Conservation (phyloP, 2,888 invertebrate species). For the Euspilapteryx auroguttella region DNA sequence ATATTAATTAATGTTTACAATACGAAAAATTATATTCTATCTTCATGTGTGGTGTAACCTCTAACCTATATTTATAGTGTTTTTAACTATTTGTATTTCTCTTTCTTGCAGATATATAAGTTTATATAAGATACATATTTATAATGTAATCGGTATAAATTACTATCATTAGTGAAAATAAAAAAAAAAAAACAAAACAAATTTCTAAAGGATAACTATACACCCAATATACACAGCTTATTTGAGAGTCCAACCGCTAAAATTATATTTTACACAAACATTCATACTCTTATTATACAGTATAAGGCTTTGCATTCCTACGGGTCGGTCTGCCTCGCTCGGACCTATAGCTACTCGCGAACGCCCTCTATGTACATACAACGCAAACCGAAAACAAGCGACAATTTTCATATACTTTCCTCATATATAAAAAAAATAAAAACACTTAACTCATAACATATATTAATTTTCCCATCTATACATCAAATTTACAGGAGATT, state of each 20-base stretch:
- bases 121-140: slow-evolving; percentile 30
- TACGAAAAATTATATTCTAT: slow-evolving; percentile 50
- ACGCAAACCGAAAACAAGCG: slow-evolving; percentile 12
- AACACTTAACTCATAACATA: slow-evolving; percentile 45
- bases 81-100: slow-evolving; percentile 53
- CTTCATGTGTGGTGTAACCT: slow-evolving; percentile 45
- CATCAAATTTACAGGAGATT: slow-evolving; percentile 56
- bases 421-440: too few species aligned
- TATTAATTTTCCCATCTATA: slow-evolving; percentile 57
- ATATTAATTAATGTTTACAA: slow-evolving; percentile 41
- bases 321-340: too few species aligned
- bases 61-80: slow-evolving; percentile 58
- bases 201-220: slow-evolving; percentile 39
- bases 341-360: too few species aligned
- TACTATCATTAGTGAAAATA: slow-evolving; percentile 49
- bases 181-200: slow-evolving; percentile 40
- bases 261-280: slow-evolving; percentile 37
- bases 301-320: slow-evolving; percentile 49
- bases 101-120: slow-evolving; percentile 32
- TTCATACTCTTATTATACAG: slow-evolving; percentile 36
- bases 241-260: slow-evolving; percentile 38
- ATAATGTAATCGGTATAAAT: slow-evolving; percentile 56
- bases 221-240: slow-evolving; percentile 57
- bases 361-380: slow-evolving; percentile 29
- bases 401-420: too few species aligned